phyloP scores from a whole-genome alignment of 2,113 vertebrate genomes.

The Ivindomyrus marchei region DNA sequence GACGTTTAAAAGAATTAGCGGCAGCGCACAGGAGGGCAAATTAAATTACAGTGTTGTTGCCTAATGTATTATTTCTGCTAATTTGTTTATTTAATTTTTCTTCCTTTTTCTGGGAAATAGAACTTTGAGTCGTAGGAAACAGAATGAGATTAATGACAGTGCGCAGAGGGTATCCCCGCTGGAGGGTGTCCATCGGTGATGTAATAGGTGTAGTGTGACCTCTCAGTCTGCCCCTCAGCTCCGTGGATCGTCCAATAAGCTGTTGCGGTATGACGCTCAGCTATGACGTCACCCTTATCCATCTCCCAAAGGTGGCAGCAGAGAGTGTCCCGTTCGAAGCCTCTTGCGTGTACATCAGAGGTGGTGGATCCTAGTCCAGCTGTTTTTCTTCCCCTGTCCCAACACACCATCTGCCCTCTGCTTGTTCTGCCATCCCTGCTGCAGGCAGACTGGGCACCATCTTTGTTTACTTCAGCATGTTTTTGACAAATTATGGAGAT shows the following conservation, averaged over 20 bases:
- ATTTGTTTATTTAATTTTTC: not conserved
- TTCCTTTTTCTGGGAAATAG: not conserved
- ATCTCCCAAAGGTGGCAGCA: not conserved
- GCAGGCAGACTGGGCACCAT: not conserved
- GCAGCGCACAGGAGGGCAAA: conserved; percentile 29
- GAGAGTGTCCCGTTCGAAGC: not conserved
- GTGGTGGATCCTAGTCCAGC: not conserved
- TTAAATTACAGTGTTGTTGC: conserved; percentile 40
- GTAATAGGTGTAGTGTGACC: not conserved
- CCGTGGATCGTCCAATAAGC: not conserved
- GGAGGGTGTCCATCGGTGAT: not conserved
- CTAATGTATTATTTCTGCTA: conserved; percentile 1
- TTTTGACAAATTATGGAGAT: not conserved
- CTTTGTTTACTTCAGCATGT: not conserved
- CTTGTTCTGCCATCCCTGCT: not conserved
- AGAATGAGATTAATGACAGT: not conserved
- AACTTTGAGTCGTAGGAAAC: not conserved
- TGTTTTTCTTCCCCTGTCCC: not conserved
- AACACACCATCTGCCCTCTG: not conserved
- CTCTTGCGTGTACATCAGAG: not conserved
- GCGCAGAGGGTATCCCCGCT: too few species aligned
- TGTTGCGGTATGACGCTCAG: not conserved
- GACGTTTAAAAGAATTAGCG: conserved; percentile 34
- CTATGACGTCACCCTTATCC: not conserved
- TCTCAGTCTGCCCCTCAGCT: not conserved